Base-by-base conservation (phyloP, 2,113 vertebrate genomes). In the Sarotherodon lohbergeri region DNA sequence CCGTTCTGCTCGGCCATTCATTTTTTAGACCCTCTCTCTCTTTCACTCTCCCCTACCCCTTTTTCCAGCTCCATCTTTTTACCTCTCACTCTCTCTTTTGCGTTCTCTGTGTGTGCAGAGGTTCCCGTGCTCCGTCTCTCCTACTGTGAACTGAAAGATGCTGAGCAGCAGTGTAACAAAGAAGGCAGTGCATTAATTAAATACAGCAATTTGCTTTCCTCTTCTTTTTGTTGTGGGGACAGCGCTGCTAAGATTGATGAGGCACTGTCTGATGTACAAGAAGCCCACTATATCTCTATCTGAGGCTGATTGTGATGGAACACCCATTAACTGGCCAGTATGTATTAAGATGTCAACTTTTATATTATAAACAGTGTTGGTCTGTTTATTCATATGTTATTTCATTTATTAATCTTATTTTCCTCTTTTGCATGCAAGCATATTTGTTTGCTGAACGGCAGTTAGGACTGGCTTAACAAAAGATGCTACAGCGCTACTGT, bases 181-280 rank as follows among this genome's bases (percentile, higher is more conserved):
- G 85, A 95, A 95, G 93, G 93, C 93, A 93, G 92, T 93, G 93
- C 95, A 96, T 97, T 97, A 96, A 96, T 97, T 97, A 97, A 96
- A 96, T 93, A 91, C 95, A 95, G 95, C 96, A 96, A 97, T 96
- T 96, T 97, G 93, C 96, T 95, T 95, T 94, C 94, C 94, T 94
- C 90, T 96, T 91, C 91, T 93, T 95, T 96, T 95, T 94, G 94
- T 94, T 94, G 94, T 85, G 46, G 88, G 91, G 94, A 95, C 92
- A 93, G 93, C n/a, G 8, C 89, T 36, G 61, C 87, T 86, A 95
- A 97, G 96, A 97, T 97, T 96, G 96, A 97, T 97, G 96, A 95
- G 91, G 84, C 90, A 82, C 87, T 91, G 92, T 90, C 93, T 91
- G 89, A 95, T 93, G 91, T 88, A 93, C 88, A 90, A 92, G 93